Evolutionary conservation across 2,888 invertebrate genomes (phyloP), one percentile per base, ranked within the genome.

Genomic region (Disparrhopalites patrizii): DNA sequence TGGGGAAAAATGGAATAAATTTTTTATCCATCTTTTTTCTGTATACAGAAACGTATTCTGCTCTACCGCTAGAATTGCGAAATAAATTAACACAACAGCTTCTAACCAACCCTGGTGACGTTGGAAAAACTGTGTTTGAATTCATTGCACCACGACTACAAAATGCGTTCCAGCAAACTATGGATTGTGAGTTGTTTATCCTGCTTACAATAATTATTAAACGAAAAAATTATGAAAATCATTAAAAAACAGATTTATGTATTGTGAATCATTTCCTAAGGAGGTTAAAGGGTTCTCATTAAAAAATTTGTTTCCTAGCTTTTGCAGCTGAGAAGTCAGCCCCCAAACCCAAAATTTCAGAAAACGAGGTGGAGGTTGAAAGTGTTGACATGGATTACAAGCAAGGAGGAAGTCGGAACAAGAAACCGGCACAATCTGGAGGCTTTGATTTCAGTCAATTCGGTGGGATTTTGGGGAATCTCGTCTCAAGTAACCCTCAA

Each of bases 101-200:
- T 15, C 62, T 74, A 5, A 52, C 67, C 10, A 73, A 74, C 68
- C 74, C 74, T 13, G 71, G 69, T 5, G 65, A 71, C 36, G 20
- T 74, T 2, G 71, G 71, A 13, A 65, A 70, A 28, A 68, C 73
- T 36, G 47, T 74, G 23, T 57, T 73, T 20, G 65, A 65, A 56
- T 62, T 74, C 57, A 47, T 74, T 10, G 74, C 71, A 2, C 74
- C 74, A 20, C 73, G 73, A 61, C 66, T 74, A 0, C 71, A 71
- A 62, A 74, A 69, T 51, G 40, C 64, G 13, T n/a, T n/a, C n/a
- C n/a, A n/a, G n/a, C n/a, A n/a, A n/a, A n/a, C n/a, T n/a, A n/a
- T n/a, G n/a, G n/a, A n/a, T n/a, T n/a, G 5, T 67, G 36, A 33
- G 54, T 15, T 36, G 56, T 20, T 23, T 56, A 23, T 43, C n/a